Conservation (phyloP, 2,113 vertebrate genomes). For the Capreolus pygargus region DNA sequence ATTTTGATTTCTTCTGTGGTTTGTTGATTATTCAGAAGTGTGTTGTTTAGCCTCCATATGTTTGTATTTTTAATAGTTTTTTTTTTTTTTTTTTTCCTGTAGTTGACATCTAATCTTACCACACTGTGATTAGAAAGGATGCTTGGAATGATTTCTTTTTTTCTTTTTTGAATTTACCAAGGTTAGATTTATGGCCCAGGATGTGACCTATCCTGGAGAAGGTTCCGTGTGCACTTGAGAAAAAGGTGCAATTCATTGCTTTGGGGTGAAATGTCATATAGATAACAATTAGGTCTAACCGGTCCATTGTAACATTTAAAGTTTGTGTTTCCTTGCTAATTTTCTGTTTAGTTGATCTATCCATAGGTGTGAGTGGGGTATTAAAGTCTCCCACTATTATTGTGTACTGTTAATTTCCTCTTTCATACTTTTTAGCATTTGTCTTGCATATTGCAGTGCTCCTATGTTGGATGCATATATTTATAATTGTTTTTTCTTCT, state of each 20-base stretch:
- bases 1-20: neutral
- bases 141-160: neutral
- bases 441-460: neutral
- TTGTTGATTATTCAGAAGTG: neutral
- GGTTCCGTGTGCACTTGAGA: neutral
- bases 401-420: neutral
- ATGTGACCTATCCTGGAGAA: neutral
- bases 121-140: neutral
- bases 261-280: neutral
- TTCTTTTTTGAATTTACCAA: neutral
- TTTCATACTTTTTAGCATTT: neutral
- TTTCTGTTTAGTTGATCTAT: neutral
- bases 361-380: neutral
- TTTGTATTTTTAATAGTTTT: neutral
- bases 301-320: neutral
- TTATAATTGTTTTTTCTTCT: neutral
- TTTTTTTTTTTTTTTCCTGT: neutral
- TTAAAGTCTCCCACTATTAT: neutral
- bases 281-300: neutral
- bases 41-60: neutral
- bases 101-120: neutral
- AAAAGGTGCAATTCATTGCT: neutral
- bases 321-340: neutral
- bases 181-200: neutral
- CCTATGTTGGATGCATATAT: neutral